A percentile compares a stretch with the other conserved stretches of the same genome.
Conservation (phyloP, 2,113 vertebrate species). For the Sakesphorus luctuosus region DNA sequence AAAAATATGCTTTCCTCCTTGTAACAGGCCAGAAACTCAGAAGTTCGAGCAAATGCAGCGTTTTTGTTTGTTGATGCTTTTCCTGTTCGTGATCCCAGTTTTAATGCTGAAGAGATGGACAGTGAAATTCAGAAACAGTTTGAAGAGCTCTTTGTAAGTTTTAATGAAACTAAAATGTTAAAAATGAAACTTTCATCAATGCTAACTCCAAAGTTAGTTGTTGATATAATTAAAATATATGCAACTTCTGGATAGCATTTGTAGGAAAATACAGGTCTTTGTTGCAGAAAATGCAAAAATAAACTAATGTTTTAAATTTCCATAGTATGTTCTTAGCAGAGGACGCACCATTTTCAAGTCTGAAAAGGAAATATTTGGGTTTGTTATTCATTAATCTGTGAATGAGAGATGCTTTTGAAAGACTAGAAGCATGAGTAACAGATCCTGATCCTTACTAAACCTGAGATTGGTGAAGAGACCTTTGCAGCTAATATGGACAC, state of each 20-base stretch:
- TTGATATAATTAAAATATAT: not conserved
- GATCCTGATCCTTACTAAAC: not conserved
- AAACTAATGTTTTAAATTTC: not conserved
- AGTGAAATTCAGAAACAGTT: conserved; percentile 90
- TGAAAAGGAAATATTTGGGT: not conserved
- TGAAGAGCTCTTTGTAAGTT: conserved; percentile 88
- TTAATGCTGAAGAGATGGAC: conserved; percentile 79
- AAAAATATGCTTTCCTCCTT: not conserved
- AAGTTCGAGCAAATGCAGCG: conserved; percentile 91
- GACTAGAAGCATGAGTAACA: not conserved
- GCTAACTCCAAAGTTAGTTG: not conserved
- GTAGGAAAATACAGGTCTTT: not conserved
- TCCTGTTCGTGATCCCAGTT: conserved; percentile 85
- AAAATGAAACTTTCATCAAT: not conserved
- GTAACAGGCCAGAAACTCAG: conserved; percentile 86
- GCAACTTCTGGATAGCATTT: not conserved
- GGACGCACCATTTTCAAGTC: not conserved
- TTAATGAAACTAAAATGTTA: not conserved
- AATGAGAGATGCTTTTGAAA: not conserved
- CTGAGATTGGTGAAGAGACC: not conserved
- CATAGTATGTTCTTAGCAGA: not conserved
- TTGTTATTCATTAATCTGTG: not conserved
- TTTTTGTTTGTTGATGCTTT: conserved; percentile 92
- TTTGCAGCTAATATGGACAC: not conserved
- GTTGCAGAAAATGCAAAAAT: not conserved